Evolutionary conservation across 1,140 invertebrate genomes (phyloP).

Genomic region (Drosophila pseudoananassae): DNA sequence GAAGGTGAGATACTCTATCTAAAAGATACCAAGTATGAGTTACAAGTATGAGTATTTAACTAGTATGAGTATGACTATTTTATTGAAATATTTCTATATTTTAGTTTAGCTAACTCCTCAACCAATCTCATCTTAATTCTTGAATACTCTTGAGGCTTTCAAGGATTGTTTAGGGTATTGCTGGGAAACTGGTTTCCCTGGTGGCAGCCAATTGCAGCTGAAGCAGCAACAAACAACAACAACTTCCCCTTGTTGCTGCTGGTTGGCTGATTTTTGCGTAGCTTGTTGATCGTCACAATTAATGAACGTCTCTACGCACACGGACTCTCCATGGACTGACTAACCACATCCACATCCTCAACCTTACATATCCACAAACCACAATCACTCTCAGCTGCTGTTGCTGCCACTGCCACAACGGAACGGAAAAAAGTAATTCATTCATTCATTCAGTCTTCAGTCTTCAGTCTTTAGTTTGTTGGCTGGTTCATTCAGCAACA

Average conservation of each 20-base stretch:
- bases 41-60: too few species aligned
- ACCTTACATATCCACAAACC: constrained; percentile 28
- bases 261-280: constrained; percentile 68
- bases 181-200: constrained; percentile 59
- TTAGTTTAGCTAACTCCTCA: too few species aligned
- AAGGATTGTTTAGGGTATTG: constrained; percentile 16
- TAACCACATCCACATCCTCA: constrained; percentile 69
- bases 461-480: background rate
- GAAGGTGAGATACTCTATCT: constrained; percentile 18
- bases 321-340: constrained; percentile 61
- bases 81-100: too few species aligned
- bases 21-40: too few species aligned
- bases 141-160: background rate
- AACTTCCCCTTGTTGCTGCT: constrained; percentile 41
- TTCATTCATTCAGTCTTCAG: constrained; percentile 51
- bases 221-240: constrained; percentile 40
- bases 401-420: constrained; percentile 48
- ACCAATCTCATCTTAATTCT: background rate
- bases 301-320: constrained; percentile 81
- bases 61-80: too few species aligned
- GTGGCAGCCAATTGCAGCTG: constrained; percentile 62
- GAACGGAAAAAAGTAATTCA: constrained; percentile 81
- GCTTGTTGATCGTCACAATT: constrained; percentile 82
- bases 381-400: constrained; percentile 54
- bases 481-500: constrained; percentile 58